phyloP scores from a whole-genome alignment of 2,888 invertebrate species.

The Pedicia rivosa region DNA sequence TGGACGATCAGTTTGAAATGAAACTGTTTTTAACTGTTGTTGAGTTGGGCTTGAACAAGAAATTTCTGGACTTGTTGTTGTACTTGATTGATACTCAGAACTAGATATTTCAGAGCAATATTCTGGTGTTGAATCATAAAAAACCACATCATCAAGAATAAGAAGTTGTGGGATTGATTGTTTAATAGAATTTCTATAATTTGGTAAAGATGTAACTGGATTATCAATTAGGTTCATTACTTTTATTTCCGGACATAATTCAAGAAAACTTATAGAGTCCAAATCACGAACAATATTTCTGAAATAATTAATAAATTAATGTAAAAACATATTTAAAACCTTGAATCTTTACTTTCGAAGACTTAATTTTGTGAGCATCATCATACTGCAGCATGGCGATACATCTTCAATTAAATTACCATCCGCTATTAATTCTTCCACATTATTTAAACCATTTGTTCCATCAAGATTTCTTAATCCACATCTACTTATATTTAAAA shows the following conservation, averaged over 20 bases:
- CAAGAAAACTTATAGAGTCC: constrained; percentile 24
- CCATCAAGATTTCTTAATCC: constrained; percentile 49
- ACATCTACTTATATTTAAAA: constrained; percentile 43
- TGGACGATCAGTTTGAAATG: no score
- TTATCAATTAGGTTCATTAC: constrained; percentile 36
- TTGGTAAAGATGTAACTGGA: constrained; percentile 24
- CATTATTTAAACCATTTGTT: constrained; percentile 42
- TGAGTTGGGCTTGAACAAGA: no score
- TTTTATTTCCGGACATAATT: constrained; percentile 33
- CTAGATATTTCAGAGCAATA: not conserved
- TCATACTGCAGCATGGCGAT: constrained; percentile 41
- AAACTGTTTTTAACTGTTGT: no score
- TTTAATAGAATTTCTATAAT: constrained; percentile 26
- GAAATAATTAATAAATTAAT: not conserved
- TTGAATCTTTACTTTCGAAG: constrained; percentile 22
- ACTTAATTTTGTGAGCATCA: constrained; percentile 31
- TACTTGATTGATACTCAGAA: constrained; percentile 1
- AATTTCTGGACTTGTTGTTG: not conserved
- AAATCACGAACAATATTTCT: constrained; percentile 25
- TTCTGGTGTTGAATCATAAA: constrained; percentile 11
- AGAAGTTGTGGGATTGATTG: constrained; percentile 26
- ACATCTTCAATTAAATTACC: constrained; percentile 45
- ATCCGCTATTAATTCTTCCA: constrained; percentile 44
- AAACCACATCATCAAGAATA: constrained; percentile 27
- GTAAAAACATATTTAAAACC: not conserved